Evolutionary conservation across 2,888 invertebrate species (phyloP), one percentile per base, ranked within the genome.

Genomic region (Chymomyza fuscimana): DNA sequence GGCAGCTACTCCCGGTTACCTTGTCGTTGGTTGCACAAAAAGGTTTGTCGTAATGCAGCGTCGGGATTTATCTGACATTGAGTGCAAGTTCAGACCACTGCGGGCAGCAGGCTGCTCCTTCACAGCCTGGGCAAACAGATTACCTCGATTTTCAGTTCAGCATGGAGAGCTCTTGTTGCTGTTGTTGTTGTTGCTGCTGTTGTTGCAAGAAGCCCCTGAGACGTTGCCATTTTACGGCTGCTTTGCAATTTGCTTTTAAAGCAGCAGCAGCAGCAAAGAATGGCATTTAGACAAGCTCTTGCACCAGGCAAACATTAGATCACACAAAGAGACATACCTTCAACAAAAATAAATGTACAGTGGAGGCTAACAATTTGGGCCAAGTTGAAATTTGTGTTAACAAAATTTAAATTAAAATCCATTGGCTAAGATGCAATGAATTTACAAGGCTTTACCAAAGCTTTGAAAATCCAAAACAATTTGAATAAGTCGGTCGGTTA

Each of bases 51-150:
- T 87, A 85, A 82, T 81, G 81, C 82, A 86, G 79, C 79, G 80
- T 69, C 74, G 74, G 87, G 83, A 87, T 80, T 83, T 87, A 80
- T 72, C 83, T 84, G 83, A 87, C 83, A 84, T 80, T 82, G 87
- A 83, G 87, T 86, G 85, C 74, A 71, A 77, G 67, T 65, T 59
- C 65, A 69, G 66, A 58, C 63, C 40, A 46, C 40, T 46, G 40
- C 12, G 10, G 12, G 40, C 40, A 7, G 32, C 32, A 32, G 32
- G 32, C 32, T 46, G 40, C 40, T 46, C 40, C 40, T 46, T 46
- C 40, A 46, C 58, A 58, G 25, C 19, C 77, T 66, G 69, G 40
- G 77, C 82, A 82, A 84, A 84, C 77, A 87, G 85, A 84, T 84
- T 87, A 82, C 85, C 85, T 77, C 76, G 67, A 72, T 78, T 81